Base-by-base conservation (phyloP, 1,140 invertebrate species). In the Sarcophaga bullata region DNA sequence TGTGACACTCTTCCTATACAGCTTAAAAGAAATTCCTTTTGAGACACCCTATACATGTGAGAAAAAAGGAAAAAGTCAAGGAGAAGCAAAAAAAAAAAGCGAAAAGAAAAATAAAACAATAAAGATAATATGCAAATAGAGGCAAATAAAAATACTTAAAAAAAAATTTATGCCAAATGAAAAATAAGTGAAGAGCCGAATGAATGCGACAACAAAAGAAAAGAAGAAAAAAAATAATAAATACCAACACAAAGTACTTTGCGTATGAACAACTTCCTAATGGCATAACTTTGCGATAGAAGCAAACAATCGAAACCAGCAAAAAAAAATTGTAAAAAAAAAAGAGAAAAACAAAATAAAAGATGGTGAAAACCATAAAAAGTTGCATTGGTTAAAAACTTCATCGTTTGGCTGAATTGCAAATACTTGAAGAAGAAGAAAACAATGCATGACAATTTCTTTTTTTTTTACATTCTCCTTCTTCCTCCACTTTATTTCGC, bases 51-150 rank as follows among this genome's bases (percentile, higher is more conserved):
- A 37, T 37, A 37, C 25, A 37, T 37, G 25, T 37, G 25, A 37
- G 25, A 37, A 37, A 37, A 37, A 4, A 37, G 25, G 25, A 37
- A 37, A 37, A 37, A 37, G 25, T 37, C 25, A 37, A 37, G 25
- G 25, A 58, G n/a, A 15, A 58, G 7, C 6, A 58, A 58, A 58
- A 7, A 15, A 58, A 58, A 58, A n/a, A 15, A 58, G 15, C 7
- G 15, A 58, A 58, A 15, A 58, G 15, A 54, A 58, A 58, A 58
- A 58, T 37, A 58, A 58, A 58, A 13, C 15, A 58, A 58, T 58
- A 58, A 58, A 58, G 54, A 58, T 58, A 58, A 58, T 58, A 58
- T 58, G 54, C 54, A 58, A 58, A 58, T 58, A 58, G 54, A 58
- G 54, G 54, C 54, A 58, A 58, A 58, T 58, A 58, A 58, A 58